phyloP scores from a whole-genome alignment of 2,888 invertebrate species.

The Coenonympha arcania region DNA sequence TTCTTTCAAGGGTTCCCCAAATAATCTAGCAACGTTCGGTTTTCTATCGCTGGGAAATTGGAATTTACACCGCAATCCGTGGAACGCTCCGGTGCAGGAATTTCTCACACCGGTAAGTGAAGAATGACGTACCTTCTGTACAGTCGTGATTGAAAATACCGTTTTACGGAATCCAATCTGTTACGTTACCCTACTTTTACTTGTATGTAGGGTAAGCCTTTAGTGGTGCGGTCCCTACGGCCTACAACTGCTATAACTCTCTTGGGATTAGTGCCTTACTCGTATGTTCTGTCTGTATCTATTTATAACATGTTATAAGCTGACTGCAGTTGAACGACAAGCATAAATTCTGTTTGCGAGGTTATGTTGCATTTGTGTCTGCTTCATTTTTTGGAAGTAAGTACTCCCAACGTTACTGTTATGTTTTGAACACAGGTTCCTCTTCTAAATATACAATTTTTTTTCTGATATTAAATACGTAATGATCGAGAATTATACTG shows the following conservation, averaged over 20 bases:
- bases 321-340: no score
- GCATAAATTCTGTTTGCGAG: no score
- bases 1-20: neutral
- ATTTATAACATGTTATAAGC: no score
- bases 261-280: neutral
- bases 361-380: no score
- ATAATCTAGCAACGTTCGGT: neutral
- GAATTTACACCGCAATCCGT: slow-evolving; percentile 10
- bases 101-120: slow-evolving; percentile 13
- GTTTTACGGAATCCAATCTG: slow-evolving; percentile 11
- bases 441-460: no score
- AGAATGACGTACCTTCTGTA: slow-evolving; percentile 14
- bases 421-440: no score
- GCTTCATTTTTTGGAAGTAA: no score
- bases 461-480: neutral
- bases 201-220: neutral
- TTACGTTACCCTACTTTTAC: slow-evolving; percentile 1
- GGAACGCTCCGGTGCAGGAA: slow-evolving; percentile 3
- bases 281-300: no score
- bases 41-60: neutral
- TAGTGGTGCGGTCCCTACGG: no score
- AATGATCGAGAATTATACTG: neutral
- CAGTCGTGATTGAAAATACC: slow-evolving; percentile 13
- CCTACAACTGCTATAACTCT: neutral
- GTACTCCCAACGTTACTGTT: no score